Conservation (phyloP, 2,888 invertebrate species). For the Blastobasis lacticolella region DNA sequence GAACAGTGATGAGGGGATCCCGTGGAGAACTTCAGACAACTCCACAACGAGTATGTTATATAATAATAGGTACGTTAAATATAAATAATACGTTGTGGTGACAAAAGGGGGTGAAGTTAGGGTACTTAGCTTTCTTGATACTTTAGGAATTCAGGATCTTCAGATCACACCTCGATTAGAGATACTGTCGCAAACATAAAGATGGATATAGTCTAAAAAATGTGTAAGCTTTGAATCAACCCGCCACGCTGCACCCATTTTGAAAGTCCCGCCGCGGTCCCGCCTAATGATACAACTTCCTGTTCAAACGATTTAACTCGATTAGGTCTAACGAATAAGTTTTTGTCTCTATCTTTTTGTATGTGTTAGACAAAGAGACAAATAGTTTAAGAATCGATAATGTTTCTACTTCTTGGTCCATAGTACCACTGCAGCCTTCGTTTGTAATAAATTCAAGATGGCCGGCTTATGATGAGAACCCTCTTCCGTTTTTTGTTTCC, state of each 20-base stretch:
- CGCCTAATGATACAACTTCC: neutral
- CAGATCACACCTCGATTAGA: neutral
- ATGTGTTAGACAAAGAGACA: constrained; percentile 10
- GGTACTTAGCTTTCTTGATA: no score
- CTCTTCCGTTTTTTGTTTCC: constrained; percentile 72
- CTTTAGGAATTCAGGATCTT: no score
- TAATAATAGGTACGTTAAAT: no score
- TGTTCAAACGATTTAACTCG: constrained; percentile 9
- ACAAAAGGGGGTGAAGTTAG: no score
- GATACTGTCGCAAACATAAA: neutral
- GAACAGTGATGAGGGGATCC: no score
- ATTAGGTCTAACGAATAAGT: neutral
- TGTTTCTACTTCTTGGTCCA: neutral
- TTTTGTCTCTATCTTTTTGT: constrained; percentile 15
- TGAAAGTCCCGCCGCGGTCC: neutral
- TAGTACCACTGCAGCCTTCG: constrained; percentile 11
- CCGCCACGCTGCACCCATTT: no score
- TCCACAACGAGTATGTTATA: no score
- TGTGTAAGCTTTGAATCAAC: neutral
- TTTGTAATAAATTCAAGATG: constrained; percentile 37
- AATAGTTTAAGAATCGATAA: constrained; percentile 1
- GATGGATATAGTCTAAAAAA: neutral
- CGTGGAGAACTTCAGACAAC: no score
- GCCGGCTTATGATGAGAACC: constrained; percentile 63
- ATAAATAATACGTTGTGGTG: no score